A percentile compares a stretch with the other conserved stretches of the same genome.
phyloP scores from a whole-genome alignment of 2,113 vertebrate genomes.

The Setophaga kirtlandii region DNA sequence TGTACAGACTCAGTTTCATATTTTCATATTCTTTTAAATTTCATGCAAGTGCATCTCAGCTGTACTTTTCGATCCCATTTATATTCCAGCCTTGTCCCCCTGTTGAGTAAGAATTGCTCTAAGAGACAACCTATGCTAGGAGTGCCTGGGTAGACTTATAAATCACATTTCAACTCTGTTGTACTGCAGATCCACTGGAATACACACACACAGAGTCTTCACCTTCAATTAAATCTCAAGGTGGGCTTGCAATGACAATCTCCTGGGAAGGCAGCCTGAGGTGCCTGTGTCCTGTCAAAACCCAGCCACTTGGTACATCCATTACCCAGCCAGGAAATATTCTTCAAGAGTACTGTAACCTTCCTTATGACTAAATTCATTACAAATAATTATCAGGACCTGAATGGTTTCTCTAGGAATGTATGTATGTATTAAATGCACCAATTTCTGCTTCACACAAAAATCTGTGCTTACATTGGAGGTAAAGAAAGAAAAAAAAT shows the following conservation, averaged over 20 bases:
- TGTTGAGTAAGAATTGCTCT: not conserved
- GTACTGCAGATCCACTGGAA: not conserved
- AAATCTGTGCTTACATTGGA: not conserved
- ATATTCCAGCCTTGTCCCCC: not conserved
- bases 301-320: not conserved
- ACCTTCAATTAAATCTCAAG: slow-evolving; percentile 19
- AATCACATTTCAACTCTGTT: slow-evolving; percentile 3
- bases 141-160: not conserved
- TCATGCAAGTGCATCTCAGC: not conserved
- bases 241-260: not conserved
- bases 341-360: not conserved
- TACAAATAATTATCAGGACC: not conserved
- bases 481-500: not conserved
- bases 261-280: not conserved
- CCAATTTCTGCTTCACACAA: not conserved
- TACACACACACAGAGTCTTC: not conserved
- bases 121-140: not conserved
- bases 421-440: not conserved
- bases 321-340: not conserved
- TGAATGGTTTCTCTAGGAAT: not conserved
- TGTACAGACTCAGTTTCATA: not conserved
- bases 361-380: not conserved
- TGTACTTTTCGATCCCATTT: not conserved
- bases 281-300: not conserved
- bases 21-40: not conserved